Evolutionary conservation across 2,113 vertebrate genomes (phyloP), one percentile per base, ranked within the genome.

Genomic region (Pelusios castaneus): DNA sequence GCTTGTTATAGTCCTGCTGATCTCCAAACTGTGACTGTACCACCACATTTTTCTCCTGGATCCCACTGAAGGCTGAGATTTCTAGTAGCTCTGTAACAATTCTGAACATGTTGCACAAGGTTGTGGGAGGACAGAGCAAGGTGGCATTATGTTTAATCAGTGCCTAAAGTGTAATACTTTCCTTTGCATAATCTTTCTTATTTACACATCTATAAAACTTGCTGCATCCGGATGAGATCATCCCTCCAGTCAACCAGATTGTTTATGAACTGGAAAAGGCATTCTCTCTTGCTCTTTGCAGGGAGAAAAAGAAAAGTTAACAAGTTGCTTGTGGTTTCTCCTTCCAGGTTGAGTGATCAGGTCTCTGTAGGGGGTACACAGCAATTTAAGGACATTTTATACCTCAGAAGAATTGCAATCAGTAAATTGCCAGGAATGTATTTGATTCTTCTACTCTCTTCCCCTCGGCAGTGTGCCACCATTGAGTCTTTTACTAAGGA

Each of bases 351-450:
- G 91, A 78, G 60, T 10, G 27, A 92, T 52, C 27, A 2, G 78
- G 58, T 49, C 70, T 70, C 85, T 94, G 0, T 76, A 54, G 90
- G 38, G 77, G 52, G 52, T 47, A 86, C 49, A 3, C n/a, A 80
- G 88, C 60, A 95, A 81, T 95, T 84, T 87, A 56, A 85, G 73
- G 47, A 83, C 60, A 83, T 95, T 96, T 97, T 81, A 93, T 95
- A 93, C 80, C 93, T 92, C 96, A 95, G 92, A 97, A 95, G 94
- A 79, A 70, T 91, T 83, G 54, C 89, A 92, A 95, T 94, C 84
- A 76, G 89, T 89, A 94, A 96, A 96, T 94, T 76, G 60, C 82
- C 88, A 84, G 90, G 94, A 96, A 96, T 19, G 1, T 54, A 80
- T 92, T 93, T 88, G 80, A 89, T 92, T 95, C 82, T 70, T 87